Conservation (phyloP, 2,797 vertebrate species). For the Ispidina lecontei region DNA sequence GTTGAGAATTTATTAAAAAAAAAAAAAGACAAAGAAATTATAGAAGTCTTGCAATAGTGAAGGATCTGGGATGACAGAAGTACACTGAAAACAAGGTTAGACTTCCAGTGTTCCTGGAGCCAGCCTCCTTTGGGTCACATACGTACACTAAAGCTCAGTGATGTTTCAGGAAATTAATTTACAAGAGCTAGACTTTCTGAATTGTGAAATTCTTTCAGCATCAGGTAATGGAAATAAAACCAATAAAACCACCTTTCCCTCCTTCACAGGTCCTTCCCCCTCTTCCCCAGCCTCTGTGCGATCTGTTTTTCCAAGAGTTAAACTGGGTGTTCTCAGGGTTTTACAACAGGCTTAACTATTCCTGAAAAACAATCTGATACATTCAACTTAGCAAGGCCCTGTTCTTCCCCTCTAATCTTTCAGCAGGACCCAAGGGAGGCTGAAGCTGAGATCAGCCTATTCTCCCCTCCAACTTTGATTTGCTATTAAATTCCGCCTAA, state of each 20-base stretch:
- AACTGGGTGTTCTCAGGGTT: conserved; percentile 78
- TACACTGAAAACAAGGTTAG: neutral
- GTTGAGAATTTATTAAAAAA: neutral
- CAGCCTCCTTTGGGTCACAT: neutral
- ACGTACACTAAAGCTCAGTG: fast-evolving
- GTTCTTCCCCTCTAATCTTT: conserved; percentile 97
- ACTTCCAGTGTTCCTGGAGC: neutral
- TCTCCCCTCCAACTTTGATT: conserved; percentile 99
- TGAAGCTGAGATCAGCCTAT: conserved; percentile 95
- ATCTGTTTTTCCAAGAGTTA: conserved; percentile 75
- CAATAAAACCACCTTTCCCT: neutral
- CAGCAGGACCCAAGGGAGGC: conserved; percentile 96
- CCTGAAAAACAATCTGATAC: conserved; percentile 97
- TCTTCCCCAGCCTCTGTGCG: neutral
- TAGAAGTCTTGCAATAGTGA: neutral
- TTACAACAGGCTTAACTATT: conserved; percentile 81
- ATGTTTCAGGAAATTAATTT: neutral
- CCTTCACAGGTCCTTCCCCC: neutral
- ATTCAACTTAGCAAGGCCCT: conserved; percentile 93
- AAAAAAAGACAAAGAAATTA: neutral
- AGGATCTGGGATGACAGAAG: neutral
- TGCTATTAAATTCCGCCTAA: conserved; percentile 99
- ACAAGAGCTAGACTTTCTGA: neutral
- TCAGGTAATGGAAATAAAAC: neutral
- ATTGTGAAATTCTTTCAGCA: neutral